Evolutionary conservation across 1,140 invertebrate species (phyloP), one percentile per base, ranked within the genome.

Genomic region (Armadillidium nasatum): DNA sequence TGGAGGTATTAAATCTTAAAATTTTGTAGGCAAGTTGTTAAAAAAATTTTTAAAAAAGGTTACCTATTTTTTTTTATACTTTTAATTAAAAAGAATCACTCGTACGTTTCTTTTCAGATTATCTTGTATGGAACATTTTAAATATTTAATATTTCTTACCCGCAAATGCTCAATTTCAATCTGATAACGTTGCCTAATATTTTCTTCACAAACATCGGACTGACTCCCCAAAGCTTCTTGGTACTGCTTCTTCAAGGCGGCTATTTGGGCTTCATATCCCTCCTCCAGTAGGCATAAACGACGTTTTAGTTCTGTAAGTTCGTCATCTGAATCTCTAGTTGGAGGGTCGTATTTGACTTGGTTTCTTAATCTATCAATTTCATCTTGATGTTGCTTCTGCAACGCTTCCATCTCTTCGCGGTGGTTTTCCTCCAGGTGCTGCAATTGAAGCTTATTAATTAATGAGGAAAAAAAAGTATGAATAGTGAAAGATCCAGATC

Each of bases 81-180:
- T 33, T 3, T 3, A 6, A 33, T 33, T 33, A 1, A 33, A 33
- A 33, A 33, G 33, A 33, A 33, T 33, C 33, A 33, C 33, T 33
- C 33, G 33, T 33, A 33, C 33, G 6, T 33, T n/a, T 6, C 33
- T 33, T 33, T 6, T 6, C 33, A 3, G 33, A 33, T 33, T 33
- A 33, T 6, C 1, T 33, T 33, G 1, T 33, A 33, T 1, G 33
- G 33, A 33, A 3, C 1, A 33, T 33, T 33, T 66, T 66, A n/a
- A 66, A 66, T 66, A 66, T 66, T 0, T 1, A 1, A 73, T 23
- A 10, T 66, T 45, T 82, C 85, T 82, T 82, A 89, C 91, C 81
- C 91, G 89, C 46, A 95, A 85, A 84, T 94, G 92, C 83, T 94
- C 93, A 76, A 96, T 93, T 86, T 94, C 93, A 46, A 90, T 88